Conservation (phyloP, 1,140 invertebrate genomes). For the Catajapyx aquilonaris region DNA sequence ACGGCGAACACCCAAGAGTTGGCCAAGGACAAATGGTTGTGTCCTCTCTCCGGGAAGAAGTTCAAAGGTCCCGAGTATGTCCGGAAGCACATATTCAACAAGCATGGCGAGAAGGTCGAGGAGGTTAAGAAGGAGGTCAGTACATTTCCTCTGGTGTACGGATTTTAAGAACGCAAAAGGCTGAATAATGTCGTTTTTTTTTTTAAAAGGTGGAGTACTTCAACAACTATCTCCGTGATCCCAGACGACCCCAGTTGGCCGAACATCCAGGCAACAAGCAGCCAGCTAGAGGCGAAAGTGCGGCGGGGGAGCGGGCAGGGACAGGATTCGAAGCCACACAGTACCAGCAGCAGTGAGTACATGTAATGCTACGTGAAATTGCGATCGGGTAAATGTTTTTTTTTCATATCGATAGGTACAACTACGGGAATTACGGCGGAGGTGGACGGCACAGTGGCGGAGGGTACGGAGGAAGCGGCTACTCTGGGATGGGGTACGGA, state of each 20-base stretch:
- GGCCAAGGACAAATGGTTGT: conserved; percentile 95
- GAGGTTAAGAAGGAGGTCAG: conserved; percentile 83
- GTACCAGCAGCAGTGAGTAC: no score
- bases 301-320: no score
- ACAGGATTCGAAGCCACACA: no score
- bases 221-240: conserved; percentile 92
- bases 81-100: conserved; percentile 95
- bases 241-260: conserved; percentile 79
- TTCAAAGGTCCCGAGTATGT: conserved; percentile 99
- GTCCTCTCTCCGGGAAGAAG: conserved; percentile 95
- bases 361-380: no score
- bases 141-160: not conserved
- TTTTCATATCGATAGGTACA: no score
- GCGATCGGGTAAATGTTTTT: no score
- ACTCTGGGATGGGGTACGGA: no score
- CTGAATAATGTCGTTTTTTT: conserved; percentile 3
- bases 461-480: no score
- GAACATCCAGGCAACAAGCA: conserved; percentile 54
- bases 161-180: not conserved
- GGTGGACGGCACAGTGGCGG: conserved; percentile 10
- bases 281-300: no score
- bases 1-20: conserved; percentile 85
- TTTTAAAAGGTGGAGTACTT: conserved; percentile 57
- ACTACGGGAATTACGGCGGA: conserved; percentile 19
- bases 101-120: conserved; percentile 88